Percentiles rank a stretch among this genome's conserved stretches.
Conservation (phyloP, 2,888 invertebrate genomes). For the Epicampocera succincta region DNA sequence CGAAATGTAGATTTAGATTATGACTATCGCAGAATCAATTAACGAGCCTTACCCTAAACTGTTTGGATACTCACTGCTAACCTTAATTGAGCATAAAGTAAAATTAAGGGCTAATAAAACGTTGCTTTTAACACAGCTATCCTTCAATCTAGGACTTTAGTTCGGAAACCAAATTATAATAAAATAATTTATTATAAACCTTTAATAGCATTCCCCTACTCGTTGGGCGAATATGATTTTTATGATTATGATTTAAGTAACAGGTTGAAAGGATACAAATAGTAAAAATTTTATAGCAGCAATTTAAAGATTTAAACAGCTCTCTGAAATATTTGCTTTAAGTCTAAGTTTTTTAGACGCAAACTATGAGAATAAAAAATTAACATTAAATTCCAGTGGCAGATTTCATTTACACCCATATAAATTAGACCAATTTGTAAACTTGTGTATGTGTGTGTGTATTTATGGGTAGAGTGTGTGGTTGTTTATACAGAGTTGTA, state of each 20-base stretch:
- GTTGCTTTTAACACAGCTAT: too few relatives aligned
- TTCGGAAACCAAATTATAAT: too few relatives aligned
- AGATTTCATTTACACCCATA: conserved; percentile 5
- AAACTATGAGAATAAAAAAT: conserved; percentile 2
- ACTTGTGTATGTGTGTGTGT: neutral
- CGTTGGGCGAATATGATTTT: conserved; percentile 3
- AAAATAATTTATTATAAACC: conserved; percentile 18
- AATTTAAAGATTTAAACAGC: conserved; percentile 39
- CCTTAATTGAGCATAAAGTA: too few relatives aligned
- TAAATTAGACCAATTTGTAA: conserved; percentile 2
- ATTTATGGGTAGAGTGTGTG: neutral
- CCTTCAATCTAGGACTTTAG: too few relatives aligned
- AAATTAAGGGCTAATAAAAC: too few relatives aligned
- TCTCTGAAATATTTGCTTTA: conserved; percentile 45
- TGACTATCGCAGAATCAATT: too few relatives aligned
- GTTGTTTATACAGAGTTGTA: conserved; percentile 17
- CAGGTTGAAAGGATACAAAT: conserved; percentile 10
- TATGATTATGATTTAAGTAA: neutral
- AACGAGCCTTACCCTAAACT: too few relatives aligned
- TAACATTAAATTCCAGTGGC: conserved; percentile 6
- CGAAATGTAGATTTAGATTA: too few relatives aligned
- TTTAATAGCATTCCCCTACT: conserved; percentile 43
- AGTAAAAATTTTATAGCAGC: conserved; percentile 30
- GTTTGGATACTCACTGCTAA: too few relatives aligned
- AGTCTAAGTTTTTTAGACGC: neutral